Base-by-base conservation (phyloP, 2,888 invertebrate species). In the Baccha elongata region DNA sequence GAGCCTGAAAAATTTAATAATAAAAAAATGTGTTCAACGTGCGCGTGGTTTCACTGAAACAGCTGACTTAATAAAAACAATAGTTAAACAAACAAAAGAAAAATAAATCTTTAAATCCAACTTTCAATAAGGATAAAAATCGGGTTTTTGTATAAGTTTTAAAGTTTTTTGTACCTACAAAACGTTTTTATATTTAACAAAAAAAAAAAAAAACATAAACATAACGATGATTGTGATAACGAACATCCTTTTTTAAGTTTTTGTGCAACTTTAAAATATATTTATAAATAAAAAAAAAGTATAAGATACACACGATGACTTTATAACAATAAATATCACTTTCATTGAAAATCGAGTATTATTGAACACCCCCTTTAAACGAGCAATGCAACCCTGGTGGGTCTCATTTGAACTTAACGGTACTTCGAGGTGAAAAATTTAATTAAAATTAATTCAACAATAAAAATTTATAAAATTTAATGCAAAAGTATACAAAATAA, bases 1-100 rank as follows among this genome's bases (percentile, higher is more conserved):
- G 69, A 69, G 69, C 69, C 68, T 65, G 35, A 78, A 67, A 48
- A 15, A 26, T 35, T 37, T 8, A 21, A 32, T 58, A 79, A 72
- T 29, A 46, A 53, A 73, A 58, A 72, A 55, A 48, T 69, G 84
- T 80, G 85, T 84, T 79, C 60, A 75, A 84, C 35, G 52, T 75
- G 64, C 65, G 85, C 84, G 86, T 86, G 87, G 87, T 87, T 87
- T 86, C 84, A 71, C 76, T 48, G 85, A 86, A 84, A 87, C 87
- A 87, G 86, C 87, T 87, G 87, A 86, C 60, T 83, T 73, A 68
- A 75, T 67, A 76, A 84, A 76, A 84, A 55, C 35, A 60, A 50
- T 10, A 26, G 50, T 29, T 8, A 29, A 52, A 42, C 64, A 74
- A 52, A n/a, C 42, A 55, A 69, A 71, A 42, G 46, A 32, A 58